Base-by-base conservation (phyloP, 2,113 vertebrate species). In the Melanotaenia duboulayi region DNA sequence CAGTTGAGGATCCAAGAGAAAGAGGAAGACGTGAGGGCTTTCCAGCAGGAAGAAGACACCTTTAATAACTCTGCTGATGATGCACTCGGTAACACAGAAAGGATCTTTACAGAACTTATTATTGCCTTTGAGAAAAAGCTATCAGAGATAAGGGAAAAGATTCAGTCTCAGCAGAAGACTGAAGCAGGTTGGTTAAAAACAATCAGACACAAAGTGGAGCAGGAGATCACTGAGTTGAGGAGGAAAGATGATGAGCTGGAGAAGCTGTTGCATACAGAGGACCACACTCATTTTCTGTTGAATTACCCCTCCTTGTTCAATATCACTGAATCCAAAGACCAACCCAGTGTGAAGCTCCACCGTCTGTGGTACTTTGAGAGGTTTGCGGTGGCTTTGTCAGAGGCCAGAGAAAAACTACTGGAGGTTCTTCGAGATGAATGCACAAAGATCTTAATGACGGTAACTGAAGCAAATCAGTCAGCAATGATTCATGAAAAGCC, bases 201-300 rank as follows among this genome's bases (percentile, higher is more conserved):
- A 0, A 8, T 32, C 22, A 7, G 0, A 22, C 56, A 75, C 40
- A 74, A 61, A 24, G 7, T 76, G 55, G 14, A 66, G 48, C 12
- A 57, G 54, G 86, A 87, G 58, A 74, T 80, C 2, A 17, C 35
- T 24, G 65, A 82, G 46, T 62, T 85, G 65, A 85, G 9, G 62
- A 76, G 50, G 50, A 32, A 58, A 42, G 70, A 78, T 2, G 39
- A 19, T 14, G 74, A 78, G 20, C 56, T 83, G 71, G 19, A 57
- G 23, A 40, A 70, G 70, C 74, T 88, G 9, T 72, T 50, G 25
- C 42, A 16, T 4, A 42, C 66, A 4, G 35, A 78, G 59, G 74
- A 81, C 58, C 66, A 76, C 71, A 46, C 65, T 0, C 13, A 48
- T 9, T 83, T 81, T 37, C 49, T 81, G 11, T 42, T 75, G 23